phyloP scores from a whole-genome alignment of 2,113 vertebrate genomes.

The Felis chaus region DNA sequence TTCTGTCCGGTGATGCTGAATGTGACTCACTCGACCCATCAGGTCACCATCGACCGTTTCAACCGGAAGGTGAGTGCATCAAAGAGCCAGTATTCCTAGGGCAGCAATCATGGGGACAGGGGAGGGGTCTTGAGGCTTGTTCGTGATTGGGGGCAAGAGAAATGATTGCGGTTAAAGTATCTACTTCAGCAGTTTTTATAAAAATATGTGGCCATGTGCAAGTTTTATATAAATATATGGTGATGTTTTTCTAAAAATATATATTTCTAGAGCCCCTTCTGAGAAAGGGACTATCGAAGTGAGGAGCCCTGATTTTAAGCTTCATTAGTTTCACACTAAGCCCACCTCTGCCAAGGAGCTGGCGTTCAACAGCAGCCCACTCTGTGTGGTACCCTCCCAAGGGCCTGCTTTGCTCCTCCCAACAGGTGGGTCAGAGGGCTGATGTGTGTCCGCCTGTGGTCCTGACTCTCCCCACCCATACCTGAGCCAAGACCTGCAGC shows the following conservation, averaged over 20 bases:
- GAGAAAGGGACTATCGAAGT: background rate
- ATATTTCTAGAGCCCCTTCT: background rate
- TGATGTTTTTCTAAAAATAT: background rate
- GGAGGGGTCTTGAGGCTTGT: background rate
- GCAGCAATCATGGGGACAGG: too few species aligned
- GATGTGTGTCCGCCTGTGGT: background rate
- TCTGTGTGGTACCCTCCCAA: background rate
- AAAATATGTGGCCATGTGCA: background rate
- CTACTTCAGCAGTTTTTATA: background rate
- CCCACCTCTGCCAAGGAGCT: background rate
- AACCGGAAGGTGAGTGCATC: constrained; percentile 90
- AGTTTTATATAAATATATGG: background rate
- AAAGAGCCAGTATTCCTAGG: background rate
- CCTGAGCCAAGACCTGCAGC: background rate
- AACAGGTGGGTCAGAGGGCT: background rate
- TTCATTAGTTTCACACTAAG: background rate
- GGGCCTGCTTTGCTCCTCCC: background rate
- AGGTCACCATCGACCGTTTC: constrained; percentile 91
- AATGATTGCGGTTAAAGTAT: background rate
- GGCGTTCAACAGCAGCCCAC: background rate
- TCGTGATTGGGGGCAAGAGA: background rate
- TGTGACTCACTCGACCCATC: constrained; percentile 90
- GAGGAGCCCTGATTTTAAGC: background rate
- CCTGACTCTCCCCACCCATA: background rate
- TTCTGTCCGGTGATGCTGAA: constrained; percentile 93